Conservation (phyloP, 2,797 vertebrate genomes). For the Ptychobarbus kaznakovi region DNA sequence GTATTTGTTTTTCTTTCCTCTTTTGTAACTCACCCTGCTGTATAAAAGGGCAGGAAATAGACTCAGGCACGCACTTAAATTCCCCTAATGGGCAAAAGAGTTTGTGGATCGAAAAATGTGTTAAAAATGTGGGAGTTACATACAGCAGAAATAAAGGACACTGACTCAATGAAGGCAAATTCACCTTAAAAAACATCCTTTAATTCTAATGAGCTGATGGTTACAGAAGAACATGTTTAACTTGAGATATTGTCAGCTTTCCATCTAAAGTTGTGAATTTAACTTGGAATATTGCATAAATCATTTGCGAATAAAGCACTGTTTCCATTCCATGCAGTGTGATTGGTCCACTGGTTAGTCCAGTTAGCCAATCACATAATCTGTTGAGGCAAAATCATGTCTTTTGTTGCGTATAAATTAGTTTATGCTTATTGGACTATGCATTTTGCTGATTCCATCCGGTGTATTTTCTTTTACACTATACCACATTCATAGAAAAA, state of each 20-base stretch:
- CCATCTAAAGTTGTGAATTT: background rate
- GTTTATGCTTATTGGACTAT: too few relatives aligned
- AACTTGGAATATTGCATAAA: background rate
- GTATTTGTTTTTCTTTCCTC: accelerated
- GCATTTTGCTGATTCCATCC: too few relatives aligned
- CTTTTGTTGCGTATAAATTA: too few relatives aligned
- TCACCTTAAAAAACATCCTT: background rate
- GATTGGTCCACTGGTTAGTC: background rate
- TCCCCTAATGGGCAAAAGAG: background rate
- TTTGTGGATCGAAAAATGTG: background rate
- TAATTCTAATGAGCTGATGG: background rate
- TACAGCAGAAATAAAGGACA: background rate
- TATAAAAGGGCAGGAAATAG: background rate
- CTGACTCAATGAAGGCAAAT: background rate
- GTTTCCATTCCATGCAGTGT: background rate
- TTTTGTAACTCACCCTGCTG: background rate
- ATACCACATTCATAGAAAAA: too few relatives aligned
- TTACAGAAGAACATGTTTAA: background rate
- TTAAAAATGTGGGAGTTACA: background rate
- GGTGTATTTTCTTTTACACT: too few relatives aligned
- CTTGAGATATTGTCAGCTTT: background rate
- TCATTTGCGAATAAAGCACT: too few relatives aligned
- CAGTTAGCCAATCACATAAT: background rate
- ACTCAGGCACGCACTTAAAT: background rate
- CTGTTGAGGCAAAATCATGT: background rate